These are phyloP conservation scores for Orientallactaga sibirica DNA, from an alignment of 2,797 vertebrate genomes.

Conservation along the genomic window DNA sequence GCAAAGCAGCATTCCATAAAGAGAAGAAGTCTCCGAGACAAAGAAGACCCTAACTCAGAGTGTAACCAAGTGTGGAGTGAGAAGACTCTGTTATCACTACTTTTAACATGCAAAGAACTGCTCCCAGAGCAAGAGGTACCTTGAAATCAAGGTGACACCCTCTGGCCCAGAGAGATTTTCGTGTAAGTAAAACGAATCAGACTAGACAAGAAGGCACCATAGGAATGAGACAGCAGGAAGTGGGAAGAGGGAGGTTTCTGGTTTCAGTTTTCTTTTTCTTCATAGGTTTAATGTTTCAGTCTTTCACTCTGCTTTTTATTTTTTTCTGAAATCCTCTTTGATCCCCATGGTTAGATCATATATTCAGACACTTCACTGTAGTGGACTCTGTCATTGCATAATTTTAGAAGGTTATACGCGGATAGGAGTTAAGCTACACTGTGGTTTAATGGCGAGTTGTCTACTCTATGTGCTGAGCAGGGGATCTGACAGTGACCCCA, in stretches of 20 bases:
- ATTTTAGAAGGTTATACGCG: slow-evolving; percentile 3
- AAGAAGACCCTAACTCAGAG: neutral
- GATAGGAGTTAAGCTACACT: neutral
- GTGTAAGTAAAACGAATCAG: neutral
- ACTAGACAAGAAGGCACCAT: slow-evolving; percentile 30
- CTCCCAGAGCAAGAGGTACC: neutral
- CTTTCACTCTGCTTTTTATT: neutral
- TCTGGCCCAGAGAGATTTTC: neutral
- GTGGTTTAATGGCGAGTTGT: neutral
- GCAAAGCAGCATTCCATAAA: neutral
- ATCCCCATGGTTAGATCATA: slow-evolving; percentile 27
- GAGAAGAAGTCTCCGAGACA: neutral
- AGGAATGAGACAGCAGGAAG: neutral
- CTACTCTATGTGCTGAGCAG: neutral
- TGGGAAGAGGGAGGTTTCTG: neutral
- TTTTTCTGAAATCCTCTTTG: neutral
- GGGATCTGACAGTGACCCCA: neutral
- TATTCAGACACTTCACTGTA: neutral
- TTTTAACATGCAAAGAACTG: slow-evolving; percentile 18
- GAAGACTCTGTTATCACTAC: neutral
- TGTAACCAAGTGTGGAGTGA: neutral
- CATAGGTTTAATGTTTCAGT: slow-evolving; percentile 60
- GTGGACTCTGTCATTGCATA: neutral
- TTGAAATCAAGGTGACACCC: neutral
- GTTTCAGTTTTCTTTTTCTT: slow-evolving; percentile 70